phyloP scores from a whole-genome alignment of 2,113 vertebrate species.

The Elephas maximus region DNA sequence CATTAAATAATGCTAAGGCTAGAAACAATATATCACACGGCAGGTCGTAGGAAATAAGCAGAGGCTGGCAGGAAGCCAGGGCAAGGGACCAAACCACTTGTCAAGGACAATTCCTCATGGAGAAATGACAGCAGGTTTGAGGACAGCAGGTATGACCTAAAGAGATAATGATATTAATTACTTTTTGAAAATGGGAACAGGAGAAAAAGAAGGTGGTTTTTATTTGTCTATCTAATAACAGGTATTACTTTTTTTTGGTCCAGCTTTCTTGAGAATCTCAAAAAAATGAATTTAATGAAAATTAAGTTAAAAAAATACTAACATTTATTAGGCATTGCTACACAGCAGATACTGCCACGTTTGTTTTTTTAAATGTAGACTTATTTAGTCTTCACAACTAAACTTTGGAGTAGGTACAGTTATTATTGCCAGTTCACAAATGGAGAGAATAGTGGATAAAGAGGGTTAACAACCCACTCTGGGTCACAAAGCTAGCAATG shows the following conservation, averaged over 20 bases:
- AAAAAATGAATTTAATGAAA: background rate
- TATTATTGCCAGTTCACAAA: background rate
- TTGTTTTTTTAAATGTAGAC: background rate
- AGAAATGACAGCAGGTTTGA: conserved; percentile 66
- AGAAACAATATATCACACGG: conserved; percentile 71
- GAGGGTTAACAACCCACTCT: background rate
- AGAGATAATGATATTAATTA: conserved; percentile 73
- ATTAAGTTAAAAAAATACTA: background rate
- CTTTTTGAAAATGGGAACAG: conserved; percentile 44
- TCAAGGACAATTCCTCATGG: conserved; percentile 59
- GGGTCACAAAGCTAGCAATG: background rate
- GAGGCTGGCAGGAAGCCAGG: conserved; percentile 62
- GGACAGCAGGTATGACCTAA: conserved; percentile 72
- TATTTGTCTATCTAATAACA: background rate
- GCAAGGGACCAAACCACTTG: conserved; percentile 68
- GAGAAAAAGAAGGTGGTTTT: conserved; percentile 8
- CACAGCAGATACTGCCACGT: background rate
- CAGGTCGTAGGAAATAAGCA: conserved; percentile 63
- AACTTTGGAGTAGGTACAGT: background rate
- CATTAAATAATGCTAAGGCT: conserved; percentile 75
- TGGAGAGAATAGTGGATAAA: background rate
- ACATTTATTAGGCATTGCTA: background rate
- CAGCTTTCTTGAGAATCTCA: background rate
- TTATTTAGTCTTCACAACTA: background rate
- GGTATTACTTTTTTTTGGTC: background rate